Evolutionary conservation across 30 jellyfish, hydroid and myxozoan genomes (phyloP).

Genomic region (Turritopsis rubra): DNA sequence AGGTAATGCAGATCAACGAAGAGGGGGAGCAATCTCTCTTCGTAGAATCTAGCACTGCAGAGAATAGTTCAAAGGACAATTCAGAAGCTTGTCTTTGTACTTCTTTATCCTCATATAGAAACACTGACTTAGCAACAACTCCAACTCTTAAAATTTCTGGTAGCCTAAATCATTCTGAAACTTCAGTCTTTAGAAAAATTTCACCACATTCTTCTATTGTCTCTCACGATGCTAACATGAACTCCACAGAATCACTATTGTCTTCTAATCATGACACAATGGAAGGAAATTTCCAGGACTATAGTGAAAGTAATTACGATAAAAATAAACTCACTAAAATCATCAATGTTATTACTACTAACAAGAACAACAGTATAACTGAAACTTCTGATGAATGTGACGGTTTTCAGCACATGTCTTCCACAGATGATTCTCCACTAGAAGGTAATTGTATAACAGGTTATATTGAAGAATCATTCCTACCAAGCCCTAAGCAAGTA

Average conservation of each 20-base stretch:
- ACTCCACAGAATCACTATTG: background rate
- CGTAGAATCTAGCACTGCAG: background rate
- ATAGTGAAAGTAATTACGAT: background rate
- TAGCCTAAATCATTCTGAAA: background rate
- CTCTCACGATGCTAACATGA: background rate
- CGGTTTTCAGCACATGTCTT: too few relatives aligned
- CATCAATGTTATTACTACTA: background rate
- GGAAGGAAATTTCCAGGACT: background rate
- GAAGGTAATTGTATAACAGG: background rate
- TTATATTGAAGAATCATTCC: background rate
- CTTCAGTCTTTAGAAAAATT: background rate
- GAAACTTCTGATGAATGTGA: background rate
- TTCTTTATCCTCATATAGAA: background rate
- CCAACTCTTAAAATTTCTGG: constrained; percentile 12
- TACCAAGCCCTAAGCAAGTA: background rate
- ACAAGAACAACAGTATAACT: background rate
- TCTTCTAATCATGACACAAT: background rate
- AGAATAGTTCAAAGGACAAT: background rate
- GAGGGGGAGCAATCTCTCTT: background rate
- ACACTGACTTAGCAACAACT: background rate
- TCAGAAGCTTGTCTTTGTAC: background rate
- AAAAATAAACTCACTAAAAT: background rate
- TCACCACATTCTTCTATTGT: background rate
- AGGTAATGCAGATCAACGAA: background rate
- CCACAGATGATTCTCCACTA: background rate